These are phyloP conservation scores for Cerastis rubricosa DNA, from an alignment of 2,888 invertebrate species.

Conservation along the genomic window DNA sequence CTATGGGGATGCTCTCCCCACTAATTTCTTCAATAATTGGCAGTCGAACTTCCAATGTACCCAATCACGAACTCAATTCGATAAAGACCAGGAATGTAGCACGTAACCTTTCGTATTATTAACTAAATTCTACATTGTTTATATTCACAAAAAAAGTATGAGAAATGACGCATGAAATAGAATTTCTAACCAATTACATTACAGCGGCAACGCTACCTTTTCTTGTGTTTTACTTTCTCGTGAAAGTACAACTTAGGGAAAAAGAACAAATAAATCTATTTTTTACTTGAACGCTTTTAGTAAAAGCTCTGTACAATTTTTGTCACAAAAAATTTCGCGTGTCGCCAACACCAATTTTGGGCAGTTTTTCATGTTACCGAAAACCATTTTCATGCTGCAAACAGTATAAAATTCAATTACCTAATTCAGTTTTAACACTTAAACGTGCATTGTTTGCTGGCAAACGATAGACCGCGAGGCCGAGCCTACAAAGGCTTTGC, in stretches of 20 bases:
- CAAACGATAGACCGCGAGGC: conserved; percentile 63
- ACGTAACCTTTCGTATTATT: conserved; percentile 58
- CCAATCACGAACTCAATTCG: conserved; percentile 74
- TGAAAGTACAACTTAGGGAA: conserved; percentile 48
- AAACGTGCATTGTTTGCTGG: conserved; percentile 65
- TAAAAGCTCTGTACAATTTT: conserved; percentile 36
- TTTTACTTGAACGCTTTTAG: conserved; percentile 52
- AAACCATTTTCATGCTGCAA: conserved; percentile 55
- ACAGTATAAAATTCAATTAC: conserved; percentile 66
- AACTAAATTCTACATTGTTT: conserved; percentile 55
- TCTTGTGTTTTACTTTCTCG: conserved; percentile 58
- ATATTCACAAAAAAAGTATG: conserved; percentile 50
- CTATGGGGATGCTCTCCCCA: conserved; percentile 78
- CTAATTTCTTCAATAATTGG: conserved; percentile 85
- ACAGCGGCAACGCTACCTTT: conserved; percentile 53
- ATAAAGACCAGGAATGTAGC: conserved; percentile 66
- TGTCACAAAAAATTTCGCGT: conserved; percentile 60
- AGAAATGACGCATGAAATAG: conserved; percentile 63
- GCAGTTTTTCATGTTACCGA: conserved; percentile 57
- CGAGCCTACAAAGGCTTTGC: conserved; percentile 68
- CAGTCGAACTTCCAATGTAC: conserved; percentile 81
- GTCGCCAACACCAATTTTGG: conserved; percentile 42
- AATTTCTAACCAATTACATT: conserved; percentile 61
- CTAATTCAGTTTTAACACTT: conserved; percentile 69
- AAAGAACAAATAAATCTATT: conserved; percentile 55